Evolutionary conservation across 2,797 vertebrate genomes (phyloP).

Genomic region (Brotula barbata): DNA sequence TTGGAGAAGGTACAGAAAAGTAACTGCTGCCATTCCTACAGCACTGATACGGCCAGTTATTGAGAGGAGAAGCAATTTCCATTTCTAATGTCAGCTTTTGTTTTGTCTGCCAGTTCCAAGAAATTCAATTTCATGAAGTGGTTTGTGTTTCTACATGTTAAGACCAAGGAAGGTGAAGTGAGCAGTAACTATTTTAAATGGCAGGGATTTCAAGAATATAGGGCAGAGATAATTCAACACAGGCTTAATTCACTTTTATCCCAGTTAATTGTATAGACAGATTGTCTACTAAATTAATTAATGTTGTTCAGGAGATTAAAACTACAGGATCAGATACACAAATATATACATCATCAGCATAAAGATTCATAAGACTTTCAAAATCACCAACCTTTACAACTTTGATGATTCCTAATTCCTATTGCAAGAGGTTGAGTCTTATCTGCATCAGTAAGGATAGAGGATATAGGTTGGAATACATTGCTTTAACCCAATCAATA

Average conservation of each 20-base stretch:
- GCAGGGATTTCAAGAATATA: not conserved
- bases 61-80: conserved; percentile 1
- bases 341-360: conserved; percentile 20
- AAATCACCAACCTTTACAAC: not conserved
- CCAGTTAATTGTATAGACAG: conserved; percentile 12
- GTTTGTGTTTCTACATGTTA: conserved; percentile 4
- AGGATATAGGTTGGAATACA: conserved; percentile 5
- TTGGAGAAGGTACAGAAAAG: no score
- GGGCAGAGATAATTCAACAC: not conserved
- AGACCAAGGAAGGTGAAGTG: conserved; percentile 15
- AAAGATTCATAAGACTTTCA: conserved; percentile 11
- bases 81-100: conserved; percentile 12
- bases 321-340: conserved; percentile 10
- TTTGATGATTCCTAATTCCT: conserved; percentile 7
- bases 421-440: conserved; percentile 7
- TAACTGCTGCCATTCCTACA: no score
- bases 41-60: no score
- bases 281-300: conserved; percentile 1
- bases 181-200: conserved; percentile 3
- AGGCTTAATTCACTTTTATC: conserved; percentile 3
- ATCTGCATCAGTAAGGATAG: not conserved
- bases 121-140: conserved; percentile 11
- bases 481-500: not conserved
- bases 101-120: not conserved
- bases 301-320: conserved; percentile 10